Conservation (phyloP, 30 jellyfish, hydroid and myxozoan species). For the Cassiopea andromeda region DNA sequence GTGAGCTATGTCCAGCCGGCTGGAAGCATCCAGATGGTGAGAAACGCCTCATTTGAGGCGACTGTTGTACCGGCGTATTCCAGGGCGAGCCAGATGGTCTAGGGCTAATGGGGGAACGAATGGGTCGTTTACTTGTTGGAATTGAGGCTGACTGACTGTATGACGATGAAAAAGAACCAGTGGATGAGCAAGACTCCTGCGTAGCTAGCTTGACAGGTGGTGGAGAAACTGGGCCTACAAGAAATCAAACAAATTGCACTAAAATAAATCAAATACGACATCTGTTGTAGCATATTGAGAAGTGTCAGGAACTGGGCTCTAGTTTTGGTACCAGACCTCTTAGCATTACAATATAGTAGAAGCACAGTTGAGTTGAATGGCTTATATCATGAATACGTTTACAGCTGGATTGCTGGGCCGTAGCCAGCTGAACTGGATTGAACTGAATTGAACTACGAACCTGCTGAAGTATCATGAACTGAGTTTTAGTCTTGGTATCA, state of each 20-base stretch:
- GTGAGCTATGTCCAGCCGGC: neutral
- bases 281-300: neutral
- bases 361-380: too few species aligned
- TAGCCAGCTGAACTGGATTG: too few species aligned
- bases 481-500: too few species aligned
- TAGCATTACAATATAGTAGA: too few species aligned
- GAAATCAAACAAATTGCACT: neutral
- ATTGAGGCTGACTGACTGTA: neutral
- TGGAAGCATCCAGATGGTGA: neutral
- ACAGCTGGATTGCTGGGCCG: too few species aligned
- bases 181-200: conserved; percentile 50
- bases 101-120: neutral
- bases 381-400: too few species aligned
- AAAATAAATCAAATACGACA: too few species aligned
- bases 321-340: too few species aligned
- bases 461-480: too few species aligned
- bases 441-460: too few species aligned
- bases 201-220: neutral
- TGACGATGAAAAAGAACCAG: conserved; percentile 35
- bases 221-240: conserved; percentile 43
- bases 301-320: neutral
- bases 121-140: neutral
- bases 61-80: conserved; percentile 10
- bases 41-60: neutral
- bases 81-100: conserved; percentile 12